phyloP scores from a whole-genome alignment of 2,888 invertebrate genomes.

The Nasonia oneida region DNA sequence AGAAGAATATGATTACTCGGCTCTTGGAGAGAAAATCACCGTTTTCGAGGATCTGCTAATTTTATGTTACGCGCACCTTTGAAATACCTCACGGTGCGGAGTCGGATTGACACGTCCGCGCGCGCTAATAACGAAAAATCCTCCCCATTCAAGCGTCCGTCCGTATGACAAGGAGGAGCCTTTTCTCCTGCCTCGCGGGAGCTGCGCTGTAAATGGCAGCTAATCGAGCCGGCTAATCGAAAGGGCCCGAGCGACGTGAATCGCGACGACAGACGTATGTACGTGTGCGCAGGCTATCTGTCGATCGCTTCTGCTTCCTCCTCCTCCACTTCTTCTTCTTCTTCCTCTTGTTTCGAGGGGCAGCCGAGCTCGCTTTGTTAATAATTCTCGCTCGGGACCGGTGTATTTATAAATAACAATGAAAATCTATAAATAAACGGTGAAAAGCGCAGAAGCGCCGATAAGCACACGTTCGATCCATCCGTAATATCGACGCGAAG shows the following conservation, averaged over 20 bases:
- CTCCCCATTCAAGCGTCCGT: conserved; percentile 47
- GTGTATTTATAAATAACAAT: too few species aligned
- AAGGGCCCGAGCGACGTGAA: conserved; percentile 25
- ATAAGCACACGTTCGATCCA: background rate
- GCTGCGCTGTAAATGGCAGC: conserved; percentile 49
- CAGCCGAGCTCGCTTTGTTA: too few species aligned
- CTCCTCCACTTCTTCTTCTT: background rate
- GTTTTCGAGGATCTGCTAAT: background rate
- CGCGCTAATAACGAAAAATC: conserved; percentile 38
- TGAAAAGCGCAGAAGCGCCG: background rate
- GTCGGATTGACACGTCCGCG: background rate
- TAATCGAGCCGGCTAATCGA: conserved; percentile 57
- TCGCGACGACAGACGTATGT: conserved; percentile 3
- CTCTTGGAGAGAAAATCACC: too few species aligned
- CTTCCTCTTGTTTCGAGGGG: background rate
- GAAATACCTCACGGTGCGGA: background rate
- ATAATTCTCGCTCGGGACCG: too few species aligned
- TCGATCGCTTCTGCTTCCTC: background rate
- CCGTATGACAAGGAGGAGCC: conserved; percentile 10
- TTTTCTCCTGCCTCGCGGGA: conserved; percentile 45
- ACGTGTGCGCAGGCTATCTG: background rate
- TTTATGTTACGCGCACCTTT: too few species aligned
- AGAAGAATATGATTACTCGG: background rate
- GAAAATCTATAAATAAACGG: too few species aligned
- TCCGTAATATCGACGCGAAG: background rate